Base-by-base conservation (phyloP, 1,140 invertebrate species). In the Centruroides sculpturatus region DNA sequence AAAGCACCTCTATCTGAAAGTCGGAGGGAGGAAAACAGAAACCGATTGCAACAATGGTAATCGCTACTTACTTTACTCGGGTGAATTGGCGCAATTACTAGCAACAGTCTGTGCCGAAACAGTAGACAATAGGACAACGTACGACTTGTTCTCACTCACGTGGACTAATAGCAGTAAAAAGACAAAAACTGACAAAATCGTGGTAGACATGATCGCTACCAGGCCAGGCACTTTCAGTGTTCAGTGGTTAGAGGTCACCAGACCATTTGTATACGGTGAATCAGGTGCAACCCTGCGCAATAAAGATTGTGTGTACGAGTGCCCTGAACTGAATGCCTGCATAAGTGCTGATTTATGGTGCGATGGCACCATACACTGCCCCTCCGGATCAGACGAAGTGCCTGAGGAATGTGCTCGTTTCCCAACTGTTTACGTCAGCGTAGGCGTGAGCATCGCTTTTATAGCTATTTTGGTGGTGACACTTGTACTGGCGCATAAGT, bases 271-370 rank as follows among this genome's bases (percentile, higher is more conserved):
- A 13, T 63, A 58, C 13, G 66, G 36, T 47, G 64, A 13, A 10
- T 60, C 55, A 72, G 81, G 67, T 76, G 79, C 46, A 80, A 83
- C 13, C 83, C 41, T 64, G 36, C 51, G 66, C 10, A 67, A 68
- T n/a, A 60, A 57, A 41, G 61, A 88, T 64, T 92, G 89, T 67
- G 78, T 81, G 60, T 83, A 86, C 68, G 81, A 83, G 35, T 93
- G 90, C 71, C 84, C 87, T 1, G 89, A 91, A 59, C 70, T 93
- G 61, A 84, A 88, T 69, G 89, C 88, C 4, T 93, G 90, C 73
- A 90, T 93, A 67, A 87, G 88, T 67, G 78, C 83, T 0, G 83
- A 83, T n/a, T 78, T 93, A 9, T 92, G 88, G 87, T 93, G 90
- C 71, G 88, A 93, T 69, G 89, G 88, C 0, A 74, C 82, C 12